Evolutionary conservation across 2,797 vertebrate genomes (phyloP), one percentile per base, ranked within the genome.

Genomic region (Muscicapa striata): DNA sequence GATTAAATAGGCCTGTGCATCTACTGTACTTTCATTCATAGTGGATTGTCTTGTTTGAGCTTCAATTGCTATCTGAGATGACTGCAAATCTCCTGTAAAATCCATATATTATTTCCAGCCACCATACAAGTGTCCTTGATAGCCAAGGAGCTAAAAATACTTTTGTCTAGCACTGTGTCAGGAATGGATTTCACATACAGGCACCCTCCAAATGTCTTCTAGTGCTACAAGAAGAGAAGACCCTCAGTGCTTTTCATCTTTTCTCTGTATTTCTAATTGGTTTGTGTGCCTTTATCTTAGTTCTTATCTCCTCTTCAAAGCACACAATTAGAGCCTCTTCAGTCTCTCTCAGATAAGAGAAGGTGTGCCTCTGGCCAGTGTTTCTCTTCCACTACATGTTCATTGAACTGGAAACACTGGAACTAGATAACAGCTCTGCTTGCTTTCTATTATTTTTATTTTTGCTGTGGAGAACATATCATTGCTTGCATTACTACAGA

Each of bases 261-360:
- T 92, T 59, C 45, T 77, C 18, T 74, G 5, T 57, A 52, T 91
- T 77, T 83, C 29, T 74, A 68, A 64, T 72, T 94, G 26, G 20
- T 84, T 91, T 34, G 8, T 59, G 5, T 73, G 18, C 23, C 49
- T 90, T 94, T 91, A 51, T 90, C 73, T 83, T 94, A 61, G 23
- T 54, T 90, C 69, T 84, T 95, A 87, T 83, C 84, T 91, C 8
- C 16, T 88, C 36, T 78, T 81, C 59, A 88, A 72, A 89, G 48
- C n/a, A 86, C 78, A 84, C 66, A 68, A n/a, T 87, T 80, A 69
- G 45, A 81, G 21, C 66, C 51, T 86, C 51, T 85, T 90, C 23
- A 48, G 11, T 72, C 54, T 78, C 45, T 80, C 45, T 79, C 30
- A 24, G 57, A 49, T 6, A 68, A 68, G 74, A 86, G 29, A 34